Base-by-base conservation (phyloP, 1,140 invertebrate genomes). In the Acromyrmex charruanus region DNA sequence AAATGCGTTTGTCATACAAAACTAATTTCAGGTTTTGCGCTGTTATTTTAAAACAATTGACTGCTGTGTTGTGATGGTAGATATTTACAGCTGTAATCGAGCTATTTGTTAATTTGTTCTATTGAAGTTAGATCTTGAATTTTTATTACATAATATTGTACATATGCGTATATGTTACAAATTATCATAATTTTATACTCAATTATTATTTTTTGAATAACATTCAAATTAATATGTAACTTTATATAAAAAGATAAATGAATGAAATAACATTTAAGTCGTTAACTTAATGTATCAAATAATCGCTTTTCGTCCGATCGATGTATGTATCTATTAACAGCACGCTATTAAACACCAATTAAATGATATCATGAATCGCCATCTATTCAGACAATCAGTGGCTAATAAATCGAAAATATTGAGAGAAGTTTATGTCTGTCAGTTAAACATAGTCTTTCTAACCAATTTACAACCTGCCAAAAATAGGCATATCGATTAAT, bases 261-360 rank as follows among this genome's bases (percentile, higher is more conserved):
- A 21, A 1, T 39, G n/a, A 31, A 66, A 79, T 44, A 16, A 28
- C 28, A 63, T 63, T 77, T 14, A 77, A 49, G 0, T 65, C 3
- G 16, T n/a, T 75, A 35, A n/a, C 16, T 35, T 0, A 39, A 75
- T 28, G 10, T 9, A 31, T 31, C 12, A 14, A 14, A n/a, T 14
- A 25, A 68, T 25, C 3, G 18, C 9, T 49, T 51, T 63, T 35
- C 28, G 28, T 10, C 63, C 31, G 16, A 1, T 49, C 2, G 6
- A 51, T 51, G n/a, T 74, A 55, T 39, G 12, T 18, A 25, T 31
- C 39, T 55, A 58, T 44, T 65, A 71, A 81, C 53, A 80, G 16
- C 12, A 21, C 25, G 49, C 31, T 44, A 53, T 69, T 71, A 81
- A 81, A 81, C 31, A 69, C 3, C 49, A 35, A 66, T 80, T 68